These are phyloP conservation scores for Heliangelus exortis DNA, from an alignment of 2,797 vertebrate genomes.

Conservation along the genomic window DNA sequence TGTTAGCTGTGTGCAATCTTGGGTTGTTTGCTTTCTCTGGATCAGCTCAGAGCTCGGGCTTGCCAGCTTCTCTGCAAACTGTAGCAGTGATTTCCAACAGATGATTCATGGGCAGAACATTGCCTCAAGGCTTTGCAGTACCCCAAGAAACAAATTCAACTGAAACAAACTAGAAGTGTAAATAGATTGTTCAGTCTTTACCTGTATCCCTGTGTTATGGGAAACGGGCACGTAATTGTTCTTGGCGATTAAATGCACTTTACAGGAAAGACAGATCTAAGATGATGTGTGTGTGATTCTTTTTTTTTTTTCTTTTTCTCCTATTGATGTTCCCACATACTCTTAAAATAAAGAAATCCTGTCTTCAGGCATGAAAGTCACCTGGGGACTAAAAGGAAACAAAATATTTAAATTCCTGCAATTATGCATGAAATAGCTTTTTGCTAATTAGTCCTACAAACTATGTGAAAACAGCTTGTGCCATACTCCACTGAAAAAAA, in stretches of 20 bases:
- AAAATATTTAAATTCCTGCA: slow-evolving; percentile 49
- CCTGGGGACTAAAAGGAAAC: slow-evolving; percentile 40
- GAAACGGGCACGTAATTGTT: not conserved
- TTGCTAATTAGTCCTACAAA: slow-evolving; percentile 35
- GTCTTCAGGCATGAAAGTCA: slow-evolving; percentile 5
- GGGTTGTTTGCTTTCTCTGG: not conserved
- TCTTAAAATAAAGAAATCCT: not conserved
- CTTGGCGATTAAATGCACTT: not conserved
- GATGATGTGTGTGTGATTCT: not conserved
- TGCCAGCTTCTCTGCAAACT: not conserved
- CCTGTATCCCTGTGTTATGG: not conserved
- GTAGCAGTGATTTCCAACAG: not conserved
- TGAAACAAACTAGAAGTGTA: not conserved
- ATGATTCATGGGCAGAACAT: not conserved
- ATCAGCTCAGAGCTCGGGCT: not conserved
- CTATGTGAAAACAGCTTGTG: slow-evolving; percentile 30
- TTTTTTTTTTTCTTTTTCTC: not conserved
- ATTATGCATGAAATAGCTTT: slow-evolving; percentile 38
- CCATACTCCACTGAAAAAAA: slow-evolving; percentile 18
- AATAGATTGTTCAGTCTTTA: not conserved
- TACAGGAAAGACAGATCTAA: not conserved
- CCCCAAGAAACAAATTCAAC: not conserved
- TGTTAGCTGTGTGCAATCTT: not conserved
- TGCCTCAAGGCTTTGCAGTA: not conserved
- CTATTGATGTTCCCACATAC: not conserved